Percentiles rank a stretch among this genome's conserved stretches.
Evolutionary conservation across 2,888 invertebrate genomes (phyloP).

Genomic region (Drosophila koepferae): DNA sequence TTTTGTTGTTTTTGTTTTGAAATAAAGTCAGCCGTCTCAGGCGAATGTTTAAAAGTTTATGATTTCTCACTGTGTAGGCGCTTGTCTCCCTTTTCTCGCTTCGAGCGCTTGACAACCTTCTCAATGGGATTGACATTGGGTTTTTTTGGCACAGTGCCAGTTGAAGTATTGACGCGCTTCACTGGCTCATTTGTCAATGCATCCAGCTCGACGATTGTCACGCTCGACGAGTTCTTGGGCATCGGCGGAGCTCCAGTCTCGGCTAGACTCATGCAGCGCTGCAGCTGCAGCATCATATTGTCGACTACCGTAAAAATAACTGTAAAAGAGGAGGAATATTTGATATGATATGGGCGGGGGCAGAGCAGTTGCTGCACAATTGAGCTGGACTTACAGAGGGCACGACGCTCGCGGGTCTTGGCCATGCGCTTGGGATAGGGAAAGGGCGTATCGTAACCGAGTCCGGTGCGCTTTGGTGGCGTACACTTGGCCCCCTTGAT

Average conservation of each 20-base stretch:
- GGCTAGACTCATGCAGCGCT: constrained; percentile 5
- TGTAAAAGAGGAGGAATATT: neutral
- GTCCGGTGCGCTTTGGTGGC: constrained; percentile 21
- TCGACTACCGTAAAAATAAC: constrained; percentile 50
- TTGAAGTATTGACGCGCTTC: fast-evolving
- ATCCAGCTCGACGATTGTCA: neutral
- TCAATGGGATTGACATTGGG: neutral
- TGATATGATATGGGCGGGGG: too few relatives aligned
- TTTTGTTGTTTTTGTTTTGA: too few relatives aligned
- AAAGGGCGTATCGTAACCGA: constrained; percentile 56
- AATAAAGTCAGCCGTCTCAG: neutral
- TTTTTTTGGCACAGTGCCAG: neutral
- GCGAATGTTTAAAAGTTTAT: too few relatives aligned
- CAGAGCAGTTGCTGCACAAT: too few relatives aligned
- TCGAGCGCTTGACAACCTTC: neutral
- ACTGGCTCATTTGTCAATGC: too few relatives aligned
- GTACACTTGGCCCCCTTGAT: constrained; percentile 19
- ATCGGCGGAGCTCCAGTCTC: neutral
- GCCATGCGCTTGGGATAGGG: constrained; percentile 39
- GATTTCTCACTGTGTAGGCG: neutral
- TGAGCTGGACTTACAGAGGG: constrained; percentile 40
- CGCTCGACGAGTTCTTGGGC: neutral
- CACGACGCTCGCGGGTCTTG: constrained; percentile 28
- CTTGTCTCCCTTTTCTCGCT: neutral
- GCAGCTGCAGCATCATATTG: constrained; percentile 33